Evolutionary conservation across 2,888 invertebrate genomes (phyloP).

Genomic region (Tenthredo mesomela): DNA sequence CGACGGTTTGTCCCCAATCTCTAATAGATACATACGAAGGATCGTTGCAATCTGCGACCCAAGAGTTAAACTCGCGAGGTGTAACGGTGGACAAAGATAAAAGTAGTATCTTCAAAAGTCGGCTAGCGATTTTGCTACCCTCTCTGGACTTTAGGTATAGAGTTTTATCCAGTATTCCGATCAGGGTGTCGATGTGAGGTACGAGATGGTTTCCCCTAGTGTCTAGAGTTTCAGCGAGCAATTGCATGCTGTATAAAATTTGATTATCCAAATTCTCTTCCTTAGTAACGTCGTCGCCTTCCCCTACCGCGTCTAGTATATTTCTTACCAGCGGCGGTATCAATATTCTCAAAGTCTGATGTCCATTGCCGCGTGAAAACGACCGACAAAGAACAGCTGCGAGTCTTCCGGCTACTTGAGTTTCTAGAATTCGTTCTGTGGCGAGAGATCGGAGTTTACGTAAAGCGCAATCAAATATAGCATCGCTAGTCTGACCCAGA

Average conservation of each 20-base stretch:
- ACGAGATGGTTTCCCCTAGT: slow-evolving; percentile 84
- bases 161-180: slow-evolving; percentile 85
- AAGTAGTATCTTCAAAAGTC: slow-evolving; percentile 82
- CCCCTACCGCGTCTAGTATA: slow-evolving; percentile 79
- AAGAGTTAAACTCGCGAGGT: slow-evolving; percentile 83
- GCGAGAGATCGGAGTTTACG: slow-evolving; percentile 88
- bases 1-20: slow-evolving; percentile 90
- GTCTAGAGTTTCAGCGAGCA: slow-evolving; percentile 86
- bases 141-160: slow-evolving; percentile 85
- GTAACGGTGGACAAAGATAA: slow-evolving; percentile 82
- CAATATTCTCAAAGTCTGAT: slow-evolving; percentile 85
- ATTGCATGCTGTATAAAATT: slow-evolving; percentile 87
- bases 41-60: slow-evolving; percentile 81
- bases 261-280: slow-evolving; percentile 90
- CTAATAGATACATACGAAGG: slow-evolving; percentile 86
- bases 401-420: slow-evolving; percentile 90
- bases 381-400: slow-evolving; percentile 86
- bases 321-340: slow-evolving; percentile 86
- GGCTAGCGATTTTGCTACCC: slow-evolving; percentile 83
- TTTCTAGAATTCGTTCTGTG: slow-evolving; percentile 88
- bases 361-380: slow-evolving; percentile 84
- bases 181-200: slow-evolving; percentile 83
- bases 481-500: slow-evolving; percentile 84
- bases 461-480: slow-evolving; percentile 83
- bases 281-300: slow-evolving; percentile 84